Evolutionary conservation across 2,797 vertebrate genomes (phyloP).

Genomic region (Sebastes itinus): DNA sequence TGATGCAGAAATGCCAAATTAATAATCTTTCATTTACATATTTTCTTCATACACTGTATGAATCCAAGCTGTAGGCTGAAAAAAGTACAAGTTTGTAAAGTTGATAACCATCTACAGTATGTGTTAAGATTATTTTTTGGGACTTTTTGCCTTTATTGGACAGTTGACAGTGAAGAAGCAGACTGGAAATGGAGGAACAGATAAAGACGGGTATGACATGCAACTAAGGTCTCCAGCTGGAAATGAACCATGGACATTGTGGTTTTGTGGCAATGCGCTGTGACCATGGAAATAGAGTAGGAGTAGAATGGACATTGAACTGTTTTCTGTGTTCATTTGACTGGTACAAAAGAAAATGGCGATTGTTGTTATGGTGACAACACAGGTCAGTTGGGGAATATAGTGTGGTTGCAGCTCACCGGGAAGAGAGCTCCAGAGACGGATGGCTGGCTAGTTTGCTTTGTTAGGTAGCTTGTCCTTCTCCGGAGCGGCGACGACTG

Average conservation of each 20-base stretch:
- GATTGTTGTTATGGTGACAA: not conserved
- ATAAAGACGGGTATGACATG: too few relatives aligned
- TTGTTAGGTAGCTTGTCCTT: not conserved
- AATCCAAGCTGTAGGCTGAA: not conserved
- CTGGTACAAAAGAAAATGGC: not conserved
- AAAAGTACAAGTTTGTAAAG: not conserved
- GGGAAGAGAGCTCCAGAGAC: not conserved
- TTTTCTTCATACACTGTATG: not conserved
- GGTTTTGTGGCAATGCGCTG: too few relatives aligned
- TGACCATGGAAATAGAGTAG: not conserved
- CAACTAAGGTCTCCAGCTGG: too few relatives aligned
- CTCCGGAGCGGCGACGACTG: not conserved
- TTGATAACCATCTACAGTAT: not conserved
- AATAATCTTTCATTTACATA: not conserved
- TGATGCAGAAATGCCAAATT: not conserved
- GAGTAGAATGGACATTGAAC: not conserved
- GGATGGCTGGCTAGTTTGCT: not conserved
- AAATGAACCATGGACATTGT: too few relatives aligned
- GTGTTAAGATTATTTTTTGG: too few relatives aligned
- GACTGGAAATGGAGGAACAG: too few relatives aligned
- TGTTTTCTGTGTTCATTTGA: not conserved
- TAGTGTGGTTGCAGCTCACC: not conserved
- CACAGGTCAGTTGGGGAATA: not conserved
- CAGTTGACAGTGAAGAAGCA: too few relatives aligned
- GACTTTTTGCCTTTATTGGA: too few relatives aligned